A percentile compares a stretch with the other conserved stretches of the same genome.
These are phyloP conservation scores for Amiota mariae DNA, from an alignment of 2,888 invertebrate species.

Conservation along the genomic window DNA sequence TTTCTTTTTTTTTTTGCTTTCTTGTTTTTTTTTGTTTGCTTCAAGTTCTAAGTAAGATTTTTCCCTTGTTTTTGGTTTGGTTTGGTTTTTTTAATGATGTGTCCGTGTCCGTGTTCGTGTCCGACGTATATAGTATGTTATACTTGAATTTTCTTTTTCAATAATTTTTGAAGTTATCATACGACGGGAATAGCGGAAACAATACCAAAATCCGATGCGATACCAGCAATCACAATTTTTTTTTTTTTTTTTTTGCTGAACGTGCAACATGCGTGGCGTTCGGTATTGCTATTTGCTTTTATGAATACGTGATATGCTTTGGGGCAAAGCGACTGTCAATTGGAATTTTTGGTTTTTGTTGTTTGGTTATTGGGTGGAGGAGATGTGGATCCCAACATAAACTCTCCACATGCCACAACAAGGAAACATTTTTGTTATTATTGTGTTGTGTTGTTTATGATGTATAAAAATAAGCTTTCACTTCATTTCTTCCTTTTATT, in stretches of 20 bases:
- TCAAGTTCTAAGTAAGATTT: too few relatives aligned
- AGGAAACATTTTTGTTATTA: conserved; percentile 17
- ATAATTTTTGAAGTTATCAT: not conserved
- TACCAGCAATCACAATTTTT: conserved; percentile 2
- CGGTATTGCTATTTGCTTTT: conserved; percentile 51
- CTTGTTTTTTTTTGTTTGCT: too few relatives aligned
- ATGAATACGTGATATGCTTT: conserved; percentile 63
- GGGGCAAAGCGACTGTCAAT: conserved; percentile 33
- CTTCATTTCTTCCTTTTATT: not conserved
- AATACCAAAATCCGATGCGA: not conserved
- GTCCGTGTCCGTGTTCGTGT: too few relatives aligned
- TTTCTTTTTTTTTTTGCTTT: too few relatives aligned
- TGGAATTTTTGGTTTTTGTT: not conserved
- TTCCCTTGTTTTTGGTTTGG: too few relatives aligned
- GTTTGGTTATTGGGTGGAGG: not conserved
- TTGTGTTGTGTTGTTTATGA: conserved; percentile 19
- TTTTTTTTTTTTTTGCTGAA: conserved; percentile 8
- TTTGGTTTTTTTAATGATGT: too few relatives aligned
- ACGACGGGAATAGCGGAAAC: not conserved
- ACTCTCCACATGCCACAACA: conserved; percentile 20
- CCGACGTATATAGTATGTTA: too few relatives aligned
- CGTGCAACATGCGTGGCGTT: conserved; percentile 1
- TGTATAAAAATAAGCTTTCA: conserved; percentile 19
- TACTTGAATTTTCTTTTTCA: not conserved
- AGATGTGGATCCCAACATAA: not conserved